Percentiles rank a stretch among this genome's conserved stretches.
Evolutionary conservation across 2,113 vertebrate species (phyloP).

Genomic region (Ascaphus truei): DNA sequence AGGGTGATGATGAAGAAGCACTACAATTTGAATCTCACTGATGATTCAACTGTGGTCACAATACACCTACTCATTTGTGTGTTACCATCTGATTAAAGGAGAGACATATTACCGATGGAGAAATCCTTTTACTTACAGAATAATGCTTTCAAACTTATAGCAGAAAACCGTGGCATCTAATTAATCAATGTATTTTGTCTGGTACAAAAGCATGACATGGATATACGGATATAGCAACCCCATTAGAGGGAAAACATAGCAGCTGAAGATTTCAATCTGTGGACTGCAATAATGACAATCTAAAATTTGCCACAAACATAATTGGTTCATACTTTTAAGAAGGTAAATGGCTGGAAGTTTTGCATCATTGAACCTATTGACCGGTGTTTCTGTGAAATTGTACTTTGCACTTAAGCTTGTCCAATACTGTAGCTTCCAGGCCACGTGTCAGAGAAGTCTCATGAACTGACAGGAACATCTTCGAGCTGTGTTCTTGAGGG

Average conservation of each 20-base stretch:
- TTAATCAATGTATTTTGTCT: conserved; percentile 1
- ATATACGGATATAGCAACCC: conserved; percentile 5
- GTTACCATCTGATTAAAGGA: conserved; percentile 12
- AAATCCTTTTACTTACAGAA: neutral
- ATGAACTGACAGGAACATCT: neutral
- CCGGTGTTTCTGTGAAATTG: conserved; percentile 16
- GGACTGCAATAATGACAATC: conserved; percentile 15
- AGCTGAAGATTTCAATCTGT: conserved; percentile 8
- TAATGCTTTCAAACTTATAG: neutral
- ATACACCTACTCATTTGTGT: conserved; percentile 20
- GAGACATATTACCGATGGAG: conserved; percentile 6
- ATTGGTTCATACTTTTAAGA: conserved; percentile 10
- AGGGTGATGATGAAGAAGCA: too few species aligned
- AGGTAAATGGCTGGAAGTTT: neutral
- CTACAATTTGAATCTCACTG: neutral
- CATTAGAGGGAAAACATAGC: neutral
- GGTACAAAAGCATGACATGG: neutral
- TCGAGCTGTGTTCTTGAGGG: neutral
- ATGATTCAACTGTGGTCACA: conserved; percentile 6
- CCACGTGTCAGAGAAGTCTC: neutral
- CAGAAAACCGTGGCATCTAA: neutral
- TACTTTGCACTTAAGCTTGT: neutral
- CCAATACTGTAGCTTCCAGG: neutral
- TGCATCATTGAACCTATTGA: conserved; percentile 17
- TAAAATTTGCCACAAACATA: conserved; percentile 17